Evolutionary conservation across 2,113 vertebrate species (phyloP).

Genomic region (Notarius quadriscutis): DNA sequence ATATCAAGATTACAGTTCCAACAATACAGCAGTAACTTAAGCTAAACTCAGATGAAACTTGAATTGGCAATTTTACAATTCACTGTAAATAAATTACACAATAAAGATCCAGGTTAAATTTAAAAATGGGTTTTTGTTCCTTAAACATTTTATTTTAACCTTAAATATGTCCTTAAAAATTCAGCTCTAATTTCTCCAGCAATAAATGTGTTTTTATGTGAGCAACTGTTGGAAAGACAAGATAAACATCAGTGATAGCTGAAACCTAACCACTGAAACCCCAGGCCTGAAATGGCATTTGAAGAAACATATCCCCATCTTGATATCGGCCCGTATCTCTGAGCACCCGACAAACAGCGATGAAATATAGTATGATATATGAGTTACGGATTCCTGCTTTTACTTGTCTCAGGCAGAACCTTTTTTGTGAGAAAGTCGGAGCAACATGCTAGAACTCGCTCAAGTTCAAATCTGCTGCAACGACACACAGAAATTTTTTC

Average conservation of each 20-base stretch:
- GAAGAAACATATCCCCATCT: slow-evolving; percentile 26
- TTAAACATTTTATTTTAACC: not conserved
- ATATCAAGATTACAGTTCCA: not conserved
- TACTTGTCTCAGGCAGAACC: slow-evolving; percentile 33
- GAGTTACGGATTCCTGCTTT: slow-evolving; percentile 44
- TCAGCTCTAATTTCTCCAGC: not conserved
- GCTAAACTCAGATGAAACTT: not conserved
- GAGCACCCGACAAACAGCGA: slow-evolving; percentile 8
- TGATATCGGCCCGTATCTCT: slow-evolving; percentile 26
- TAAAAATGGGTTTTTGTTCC: not conserved
- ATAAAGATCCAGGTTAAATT: not conserved
- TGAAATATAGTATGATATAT: slow-evolving; percentile 28
- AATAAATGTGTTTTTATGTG: not conserved
- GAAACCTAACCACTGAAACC: slow-evolving; percentile 19
- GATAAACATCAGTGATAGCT: slow-evolving; percentile 33
- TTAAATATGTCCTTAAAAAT: not conserved
- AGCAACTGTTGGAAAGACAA: not conserved
- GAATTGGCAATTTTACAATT: not conserved
- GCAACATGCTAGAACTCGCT: slow-evolving; percentile 44
- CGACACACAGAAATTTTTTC: slow-evolving; percentile 29
- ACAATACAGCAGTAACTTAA: not conserved
- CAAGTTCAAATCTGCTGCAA: slow-evolving; percentile 29
- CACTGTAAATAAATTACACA: not conserved
- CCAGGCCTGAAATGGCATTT: slow-evolving; percentile 34
- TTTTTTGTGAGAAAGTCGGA: not conserved